Percentiles rank a stretch among this genome's conserved stretches.
Evolutionary conservation across 2,888 invertebrate species (phyloP).

Genomic region (Ariolimax columbianus): DNA sequence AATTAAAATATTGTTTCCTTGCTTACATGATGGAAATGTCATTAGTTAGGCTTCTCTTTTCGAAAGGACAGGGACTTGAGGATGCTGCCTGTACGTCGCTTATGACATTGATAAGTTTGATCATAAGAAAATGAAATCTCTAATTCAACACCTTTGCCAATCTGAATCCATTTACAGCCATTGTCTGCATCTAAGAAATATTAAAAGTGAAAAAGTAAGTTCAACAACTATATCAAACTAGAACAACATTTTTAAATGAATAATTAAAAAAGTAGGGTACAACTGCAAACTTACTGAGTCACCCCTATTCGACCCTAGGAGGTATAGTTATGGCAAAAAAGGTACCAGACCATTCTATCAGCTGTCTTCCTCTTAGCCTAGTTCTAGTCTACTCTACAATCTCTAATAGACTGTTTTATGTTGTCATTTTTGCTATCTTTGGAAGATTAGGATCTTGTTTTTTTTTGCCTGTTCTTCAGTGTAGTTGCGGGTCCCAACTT

Average conservation of each 20-base stretch:
- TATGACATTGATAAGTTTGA: conserved; percentile 55
- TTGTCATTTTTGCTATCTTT: too few species aligned
- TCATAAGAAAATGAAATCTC: conserved; percentile 64
- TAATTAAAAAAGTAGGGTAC: not conserved
- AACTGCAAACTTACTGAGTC: too few species aligned
- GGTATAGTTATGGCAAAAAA: too few species aligned
- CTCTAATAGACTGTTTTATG: too few species aligned
- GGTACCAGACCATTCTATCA: too few species aligned
- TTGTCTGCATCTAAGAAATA: conserved; percentile 50
- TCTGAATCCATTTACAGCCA: conserved; percentile 55
- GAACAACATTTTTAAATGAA: not conserved
- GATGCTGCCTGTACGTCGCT: conserved; percentile 52
- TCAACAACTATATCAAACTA: not conserved
- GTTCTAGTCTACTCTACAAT: too few species aligned
- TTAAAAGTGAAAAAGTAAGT: not conserved
- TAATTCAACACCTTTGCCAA: conserved; percentile 64
- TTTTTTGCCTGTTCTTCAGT: too few species aligned
- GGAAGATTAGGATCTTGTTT: too few species aligned
- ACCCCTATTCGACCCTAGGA: too few species aligned
- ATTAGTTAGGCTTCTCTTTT: conserved; percentile 55
- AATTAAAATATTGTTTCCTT: not conserved
- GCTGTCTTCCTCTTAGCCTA: too few species aligned
- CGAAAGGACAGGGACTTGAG: conserved; percentile 60
- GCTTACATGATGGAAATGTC: not conserved
- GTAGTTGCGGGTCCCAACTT: too few species aligned